phyloP scores from a whole-genome alignment of 2,888 invertebrate genomes.

The Watsonalla binaria region DNA sequence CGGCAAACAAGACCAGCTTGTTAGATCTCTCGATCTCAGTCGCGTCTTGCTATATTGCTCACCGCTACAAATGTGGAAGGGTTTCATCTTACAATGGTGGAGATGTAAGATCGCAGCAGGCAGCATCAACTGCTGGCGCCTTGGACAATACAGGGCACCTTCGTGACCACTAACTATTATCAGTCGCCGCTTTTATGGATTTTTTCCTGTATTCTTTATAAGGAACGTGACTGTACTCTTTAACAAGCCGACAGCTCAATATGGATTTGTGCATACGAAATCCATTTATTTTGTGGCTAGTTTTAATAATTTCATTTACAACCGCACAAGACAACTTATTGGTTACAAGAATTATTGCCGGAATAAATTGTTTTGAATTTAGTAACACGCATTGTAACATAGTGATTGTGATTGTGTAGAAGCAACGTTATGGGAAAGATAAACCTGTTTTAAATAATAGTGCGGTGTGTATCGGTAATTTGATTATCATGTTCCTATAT shows the following conservation, averaged over 20 bases:
- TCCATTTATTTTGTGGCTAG: conserved; percentile 41
- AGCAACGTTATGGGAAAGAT: conserved; percentile 12
- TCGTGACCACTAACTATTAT: conserved; percentile 72
- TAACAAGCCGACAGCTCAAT: conserved; percentile 58
- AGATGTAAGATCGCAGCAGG: conserved; percentile 62
- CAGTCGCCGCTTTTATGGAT: conserved; percentile 54
- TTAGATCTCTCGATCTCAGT: conserved; percentile 33
- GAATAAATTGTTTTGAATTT: neutral
- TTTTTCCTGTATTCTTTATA: conserved; percentile 55
- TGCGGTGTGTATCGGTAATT: conserved; percentile 67
- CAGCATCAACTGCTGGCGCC: conserved; percentile 62
- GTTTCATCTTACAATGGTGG: conserved; percentile 44
- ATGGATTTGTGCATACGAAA: conserved; percentile 52
- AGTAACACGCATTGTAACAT: conserved; percentile 4
- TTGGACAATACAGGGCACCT: conserved; percentile 53
- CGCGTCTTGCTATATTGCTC: conserved; percentile 16
- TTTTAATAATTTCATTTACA: conserved; percentile 31
- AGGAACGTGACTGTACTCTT: conserved; percentile 59
- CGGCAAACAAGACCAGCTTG: conserved; percentile 38
- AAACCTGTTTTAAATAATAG: conserved; percentile 64
- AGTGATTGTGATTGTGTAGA: neutral
- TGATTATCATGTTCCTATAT: conserved; percentile 56
- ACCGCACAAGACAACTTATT: conserved; percentile 7
- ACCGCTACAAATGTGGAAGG: conserved; percentile 11
- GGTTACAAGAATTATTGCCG: conserved; percentile 1